Evolutionary conservation across 2,113 vertebrate species (phyloP), one percentile per base, ranked within the genome.

Genomic region (Pimephales promelas): DNA sequence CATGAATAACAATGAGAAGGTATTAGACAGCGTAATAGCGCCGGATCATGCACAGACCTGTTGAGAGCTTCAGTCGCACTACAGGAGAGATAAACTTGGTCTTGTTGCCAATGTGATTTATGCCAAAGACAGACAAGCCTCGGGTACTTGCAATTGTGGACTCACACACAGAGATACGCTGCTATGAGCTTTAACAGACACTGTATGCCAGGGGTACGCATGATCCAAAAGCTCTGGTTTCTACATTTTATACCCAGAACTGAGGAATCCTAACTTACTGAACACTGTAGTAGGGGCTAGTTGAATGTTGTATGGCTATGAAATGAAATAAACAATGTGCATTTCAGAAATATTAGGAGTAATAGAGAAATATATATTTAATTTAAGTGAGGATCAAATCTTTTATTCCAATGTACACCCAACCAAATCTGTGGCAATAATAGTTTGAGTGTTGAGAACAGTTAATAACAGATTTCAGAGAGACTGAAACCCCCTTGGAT

Each of bases 1-100:
- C 80, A 88, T 88, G 85, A 89, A 89, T 89, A 87, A 88, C 86
- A 89, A 89, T 86, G 88, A 86, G 85, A 84, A 80, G 34, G 85
- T 87, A 87, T 86, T 87, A 85, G 84, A 79, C 74, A 73, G 78
- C 43, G 80, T 83, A 88, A 88, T 86, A 86, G 83, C 83, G 70
- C n/a, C 18, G 64, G 86, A 89, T 88, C 86, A 86, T 83, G 71
- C 79, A 79, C 82, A 84, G 82, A 87, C 87, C 85, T 88, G 87
- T 87, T 88, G 85, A 87, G 75, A 85, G 82, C 79, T 73, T 80
- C 80, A 76, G 70, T 76, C 74, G 49, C 81, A 83, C 78, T 89
- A 72, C 79, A 16, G 54, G 74, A 59, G 59, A 81, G 86, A 85
- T 85, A 88, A 89, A 88, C 87, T 83, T 87, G 62, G 81, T 78